Conservation (phyloP, 1,140 invertebrate species). For the Drosophila obscura region DNA sequence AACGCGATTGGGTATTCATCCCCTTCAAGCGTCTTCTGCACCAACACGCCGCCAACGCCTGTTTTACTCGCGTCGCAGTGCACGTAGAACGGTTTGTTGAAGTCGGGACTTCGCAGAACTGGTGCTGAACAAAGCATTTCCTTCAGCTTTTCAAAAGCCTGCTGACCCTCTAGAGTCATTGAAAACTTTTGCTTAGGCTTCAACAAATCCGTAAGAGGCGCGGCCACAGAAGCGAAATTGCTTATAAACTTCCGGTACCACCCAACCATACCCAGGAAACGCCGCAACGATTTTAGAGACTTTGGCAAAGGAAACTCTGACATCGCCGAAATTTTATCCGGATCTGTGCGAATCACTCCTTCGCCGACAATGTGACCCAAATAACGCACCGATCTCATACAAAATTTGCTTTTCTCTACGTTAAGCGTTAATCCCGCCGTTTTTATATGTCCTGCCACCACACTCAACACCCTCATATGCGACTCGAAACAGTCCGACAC, state of each 20-base stretch:
- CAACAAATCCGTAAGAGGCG: neutral
- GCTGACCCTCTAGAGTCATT: neutral
- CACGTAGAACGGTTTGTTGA: neutral
- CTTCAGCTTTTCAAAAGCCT: neutral
- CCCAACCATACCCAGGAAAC: neutral
- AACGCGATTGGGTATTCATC: slow-evolving; percentile 5
- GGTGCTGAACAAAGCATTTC: neutral
- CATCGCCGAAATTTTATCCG: neutral
- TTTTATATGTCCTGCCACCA: neutral
- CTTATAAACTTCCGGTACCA: neutral
- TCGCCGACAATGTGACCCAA: slow-evolving; percentile 12
- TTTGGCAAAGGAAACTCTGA: neutral
- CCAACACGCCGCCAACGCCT: neutral
- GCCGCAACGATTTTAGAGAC: neutral
- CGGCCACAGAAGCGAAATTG: neutral
- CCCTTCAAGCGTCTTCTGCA: neutral
- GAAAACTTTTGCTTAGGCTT: neutral
- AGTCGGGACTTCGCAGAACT: neutral
- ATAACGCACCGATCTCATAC: slow-evolving; percentile 4
- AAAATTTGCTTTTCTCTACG: slow-evolving; percentile 18
- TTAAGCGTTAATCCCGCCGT: neutral
- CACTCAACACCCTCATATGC: neutral
- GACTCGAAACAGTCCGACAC: slow-evolving; percentile 2
- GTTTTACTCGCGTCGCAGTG: neutral
- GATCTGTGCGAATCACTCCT: neutral